Percentiles rank a stretch among this genome's conserved stretches.
Conservation (phyloP, 2,113 vertebrate genomes). For the cattle (Bos taurus) region DNA sequence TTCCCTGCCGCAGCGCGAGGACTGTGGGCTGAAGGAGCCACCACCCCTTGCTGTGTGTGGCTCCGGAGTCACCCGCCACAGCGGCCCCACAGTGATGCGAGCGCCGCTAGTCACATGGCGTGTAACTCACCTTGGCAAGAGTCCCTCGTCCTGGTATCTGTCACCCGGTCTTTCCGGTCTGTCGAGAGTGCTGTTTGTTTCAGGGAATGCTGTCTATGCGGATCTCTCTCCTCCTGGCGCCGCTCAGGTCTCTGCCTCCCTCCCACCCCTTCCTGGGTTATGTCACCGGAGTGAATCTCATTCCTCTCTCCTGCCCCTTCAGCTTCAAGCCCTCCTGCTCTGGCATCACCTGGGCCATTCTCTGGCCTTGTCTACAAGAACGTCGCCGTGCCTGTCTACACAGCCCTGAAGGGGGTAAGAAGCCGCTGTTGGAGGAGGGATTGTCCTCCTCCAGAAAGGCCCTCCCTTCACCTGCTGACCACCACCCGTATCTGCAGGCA, state of each 20-base stretch:
- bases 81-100: background rate
- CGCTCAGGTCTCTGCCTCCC: background rate
- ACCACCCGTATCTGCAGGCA: background rate
- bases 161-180: rapidly evolving
- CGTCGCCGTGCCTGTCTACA: slow-evolving; percentile 92
- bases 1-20: background rate
- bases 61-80: background rate
- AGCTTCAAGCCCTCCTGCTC: slow-evolving; percentile 58
- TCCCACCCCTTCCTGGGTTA: background rate
- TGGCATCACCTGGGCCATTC: slow-evolving; percentile 48
- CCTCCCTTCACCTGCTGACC: background rate
- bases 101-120: rapidly evolving
- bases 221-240: background rate
- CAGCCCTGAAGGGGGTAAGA: slow-evolving; percentile 94
- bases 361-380: slow-evolving; percentile 91
- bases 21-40: background rate
- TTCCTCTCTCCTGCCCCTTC: background rate
- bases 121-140: background rate
- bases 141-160: background rate
- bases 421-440: background rate
- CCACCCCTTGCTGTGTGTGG: background rate
- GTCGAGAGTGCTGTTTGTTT: background rate
- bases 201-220: background rate
- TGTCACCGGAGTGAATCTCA: background rate
- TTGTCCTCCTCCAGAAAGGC: background rate